Evolutionary conservation across 2,113 vertebrate genomes (phyloP).

Genomic region (Benitochromis conjunctus): DNA sequence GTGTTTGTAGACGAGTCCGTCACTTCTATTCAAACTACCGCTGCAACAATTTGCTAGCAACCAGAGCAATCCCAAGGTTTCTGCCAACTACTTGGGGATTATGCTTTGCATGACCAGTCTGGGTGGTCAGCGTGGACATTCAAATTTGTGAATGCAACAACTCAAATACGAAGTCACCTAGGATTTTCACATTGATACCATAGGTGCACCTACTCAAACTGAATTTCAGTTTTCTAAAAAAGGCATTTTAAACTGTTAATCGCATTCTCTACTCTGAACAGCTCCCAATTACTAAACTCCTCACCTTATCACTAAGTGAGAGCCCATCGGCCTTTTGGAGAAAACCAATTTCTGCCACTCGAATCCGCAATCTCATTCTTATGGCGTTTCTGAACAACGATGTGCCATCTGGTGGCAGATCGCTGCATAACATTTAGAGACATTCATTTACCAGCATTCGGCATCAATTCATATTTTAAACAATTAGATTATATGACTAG

Average conservation of each 20-base stretch:
- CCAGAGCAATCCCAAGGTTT: not conserved
- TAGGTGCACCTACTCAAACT: not conserved
- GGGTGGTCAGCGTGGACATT: not conserved
- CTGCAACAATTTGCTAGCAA: too few relatives aligned
- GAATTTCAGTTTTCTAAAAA: not conserved
- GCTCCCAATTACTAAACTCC: too few relatives aligned
- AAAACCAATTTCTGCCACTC: not conserved
- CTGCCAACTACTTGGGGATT: not conserved
- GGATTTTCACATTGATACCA: not conserved
- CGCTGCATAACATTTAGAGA: not conserved
- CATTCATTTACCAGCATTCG: not conserved
- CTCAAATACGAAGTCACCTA: not conserved
- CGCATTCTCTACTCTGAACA: too few relatives aligned
- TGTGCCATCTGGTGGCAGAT: not conserved
- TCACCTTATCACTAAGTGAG: not conserved
- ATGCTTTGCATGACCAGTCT: not conserved
- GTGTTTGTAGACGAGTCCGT: not conserved
- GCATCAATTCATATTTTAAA: not conserved
- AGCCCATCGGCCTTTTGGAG: not conserved
- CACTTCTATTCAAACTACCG: not conserved
- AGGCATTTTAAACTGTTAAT: too few relatives aligned
- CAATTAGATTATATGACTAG: not conserved
- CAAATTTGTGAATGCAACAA: not conserved
- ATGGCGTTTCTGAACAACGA: not conserved
- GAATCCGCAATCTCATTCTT: not conserved